These are phyloP conservation scores for Galaxea fascicularis DNA, from an alignment of 92 coral and sea anemone species.

Conservation along the genomic window DNA sequence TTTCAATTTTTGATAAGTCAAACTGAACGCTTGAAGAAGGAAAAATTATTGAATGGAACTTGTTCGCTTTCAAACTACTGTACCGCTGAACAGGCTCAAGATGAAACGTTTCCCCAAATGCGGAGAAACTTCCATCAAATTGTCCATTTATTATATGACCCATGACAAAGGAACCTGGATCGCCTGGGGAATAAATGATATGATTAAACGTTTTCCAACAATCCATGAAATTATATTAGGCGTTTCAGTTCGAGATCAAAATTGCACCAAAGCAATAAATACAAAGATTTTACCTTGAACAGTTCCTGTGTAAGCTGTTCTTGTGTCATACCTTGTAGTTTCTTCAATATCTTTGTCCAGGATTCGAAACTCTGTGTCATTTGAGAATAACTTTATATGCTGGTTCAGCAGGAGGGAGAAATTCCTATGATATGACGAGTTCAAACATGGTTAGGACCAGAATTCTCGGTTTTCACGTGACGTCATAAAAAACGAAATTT, in stretches of 20 bases:
- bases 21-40: conserved; percentile 58
- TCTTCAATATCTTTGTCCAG: conserved; percentile 41
- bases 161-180: conserved; percentile 66
- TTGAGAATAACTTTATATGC: conserved; percentile 63
- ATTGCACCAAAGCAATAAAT: no score
- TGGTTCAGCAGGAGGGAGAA: conserved; percentile 43
- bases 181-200: conserved; percentile 55
- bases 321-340: conserved; percentile 33
- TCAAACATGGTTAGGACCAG: not conserved
- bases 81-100: conserved; percentile 78
- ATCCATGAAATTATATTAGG: no score
- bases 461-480: no score
- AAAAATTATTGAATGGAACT: conserved; percentile 77
- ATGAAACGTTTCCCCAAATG: conserved; percentile 59
- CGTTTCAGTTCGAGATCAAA: no score
- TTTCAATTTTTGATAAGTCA: conserved; percentile 35
- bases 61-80: conserved; percentile 9
- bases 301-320: conserved; percentile 67
- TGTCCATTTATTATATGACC: conserved; percentile 73
- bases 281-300: conserved; percentile 64
- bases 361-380: conserved; percentile 50
- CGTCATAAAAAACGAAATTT: no score
- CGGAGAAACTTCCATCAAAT: conserved; percentile 80
- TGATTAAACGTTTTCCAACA: not conserved
- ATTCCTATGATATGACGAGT: not conserved